These are phyloP conservation scores for Elgaria multicarinata DNA, from an alignment of 2,113 vertebrate species.

Conservation along the genomic window DNA sequence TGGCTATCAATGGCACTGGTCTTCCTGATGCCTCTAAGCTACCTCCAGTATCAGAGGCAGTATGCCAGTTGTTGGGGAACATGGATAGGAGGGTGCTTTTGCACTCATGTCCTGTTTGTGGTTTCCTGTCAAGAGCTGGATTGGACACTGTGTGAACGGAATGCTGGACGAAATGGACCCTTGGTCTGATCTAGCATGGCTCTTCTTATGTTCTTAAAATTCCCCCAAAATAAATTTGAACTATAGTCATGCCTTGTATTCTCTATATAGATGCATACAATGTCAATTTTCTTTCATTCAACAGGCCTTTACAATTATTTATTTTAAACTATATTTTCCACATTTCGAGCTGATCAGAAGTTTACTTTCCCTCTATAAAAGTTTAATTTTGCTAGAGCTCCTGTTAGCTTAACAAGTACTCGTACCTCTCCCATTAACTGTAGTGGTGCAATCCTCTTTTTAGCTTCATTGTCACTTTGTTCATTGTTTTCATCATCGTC, in stretches of 20 bases:
- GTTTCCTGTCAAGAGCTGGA: too few species aligned
- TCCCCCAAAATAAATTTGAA: not conserved
- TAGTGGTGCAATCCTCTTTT: slow-evolving; percentile 72
- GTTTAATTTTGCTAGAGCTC: not conserved
- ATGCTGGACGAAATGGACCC: too few species aligned
- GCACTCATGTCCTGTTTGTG: too few species aligned
- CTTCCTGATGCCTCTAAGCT: too few species aligned
- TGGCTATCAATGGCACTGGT: too few species aligned
- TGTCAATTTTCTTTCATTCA: not conserved
- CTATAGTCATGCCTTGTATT: not conserved
- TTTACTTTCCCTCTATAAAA: not conserved
- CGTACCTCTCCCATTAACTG: slow-evolving; percentile 80
- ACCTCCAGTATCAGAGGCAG: too few species aligned
- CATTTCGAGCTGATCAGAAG: not conserved
- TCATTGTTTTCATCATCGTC: slow-evolving; percentile 55
- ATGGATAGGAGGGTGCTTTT: too few species aligned
- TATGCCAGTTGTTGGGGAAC: too few species aligned
- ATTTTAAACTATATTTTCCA: not conserved
- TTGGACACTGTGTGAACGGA: too few species aligned
- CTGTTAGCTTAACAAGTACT: not conserved
- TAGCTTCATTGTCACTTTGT: slow-evolving; percentile 44
- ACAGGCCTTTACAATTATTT: not conserved
- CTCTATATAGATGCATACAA: not conserved
- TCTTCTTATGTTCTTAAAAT: too few species aligned
- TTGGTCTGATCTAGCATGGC: too few species aligned